Conservation (phyloP, 2,113 vertebrate species). For the Vidua chalybeata region DNA sequence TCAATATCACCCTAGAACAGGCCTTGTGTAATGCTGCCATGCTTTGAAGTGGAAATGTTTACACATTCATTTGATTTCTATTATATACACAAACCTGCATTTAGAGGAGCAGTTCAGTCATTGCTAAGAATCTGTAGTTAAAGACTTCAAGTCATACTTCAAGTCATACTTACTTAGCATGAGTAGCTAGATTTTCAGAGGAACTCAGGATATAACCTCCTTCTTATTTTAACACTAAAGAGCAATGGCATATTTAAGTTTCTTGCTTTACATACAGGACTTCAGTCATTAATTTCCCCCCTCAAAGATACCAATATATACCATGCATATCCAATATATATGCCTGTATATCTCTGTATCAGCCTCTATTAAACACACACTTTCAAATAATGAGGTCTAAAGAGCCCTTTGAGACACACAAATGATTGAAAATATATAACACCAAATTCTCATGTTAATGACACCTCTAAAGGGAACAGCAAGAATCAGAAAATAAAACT, state of each 20-base stretch:
- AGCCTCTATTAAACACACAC: not conserved
- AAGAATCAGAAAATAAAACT: constrained; percentile 51
- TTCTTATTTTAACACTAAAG: not conserved
- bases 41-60: not conserved
- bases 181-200: not conserved
- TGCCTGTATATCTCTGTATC: not conserved
- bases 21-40: not conserved
- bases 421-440: constrained; percentile 46
- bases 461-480: constrained; percentile 7
- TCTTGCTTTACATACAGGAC: not conserved
- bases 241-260: not conserved
- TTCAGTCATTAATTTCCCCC: not conserved
- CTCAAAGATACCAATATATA: not conserved
- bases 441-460: constrained; percentile 22
- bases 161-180: not conserved
- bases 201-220: not conserved
- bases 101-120: not conserved
- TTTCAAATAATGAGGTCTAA: constrained; percentile 7
- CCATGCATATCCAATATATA: not conserved
- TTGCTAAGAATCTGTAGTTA: not conserved
- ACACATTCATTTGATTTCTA: not conserved
- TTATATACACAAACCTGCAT: not conserved
- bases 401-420: not conserved
- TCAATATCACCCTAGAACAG: not conserved
- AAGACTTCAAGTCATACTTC: not conserved